A percentile compares a stretch with the other conserved stretches of the same genome.
Evolutionary conservation across 2,888 invertebrate species (phyloP).

Genomic region (Galerucella calmariensis): DNA sequence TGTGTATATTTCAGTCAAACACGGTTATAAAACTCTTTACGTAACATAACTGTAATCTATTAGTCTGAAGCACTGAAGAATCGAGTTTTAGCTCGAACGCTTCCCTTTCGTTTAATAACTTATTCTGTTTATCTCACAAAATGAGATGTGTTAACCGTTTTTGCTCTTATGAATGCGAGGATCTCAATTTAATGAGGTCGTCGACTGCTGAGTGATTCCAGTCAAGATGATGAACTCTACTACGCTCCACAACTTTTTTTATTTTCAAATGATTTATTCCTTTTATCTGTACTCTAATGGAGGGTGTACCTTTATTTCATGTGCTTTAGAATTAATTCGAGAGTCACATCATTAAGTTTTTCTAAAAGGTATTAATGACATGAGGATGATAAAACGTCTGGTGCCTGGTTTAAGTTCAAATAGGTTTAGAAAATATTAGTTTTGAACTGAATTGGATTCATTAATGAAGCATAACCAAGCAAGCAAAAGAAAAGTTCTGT

Average conservation of each 20-base stretch:
- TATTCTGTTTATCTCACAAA: slow-evolving; percentile 45
- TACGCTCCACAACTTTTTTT: slow-evolving; percentile 7
- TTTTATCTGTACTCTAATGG: background rate
- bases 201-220: slow-evolving; percentile 25
- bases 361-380: background rate
- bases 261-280: slow-evolving; percentile 16
- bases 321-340: background rate
- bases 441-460: no score
- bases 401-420: no score
- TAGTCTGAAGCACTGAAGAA: slow-evolving; percentile 5
- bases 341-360: background rate
- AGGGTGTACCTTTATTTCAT: background rate
- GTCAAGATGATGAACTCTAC: slow-evolving; percentile 13
- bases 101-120: slow-evolving; percentile 46
- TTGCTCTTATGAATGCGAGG: slow-evolving; percentile 36
- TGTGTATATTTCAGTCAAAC: background rate
- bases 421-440: no score
- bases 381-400: no score
- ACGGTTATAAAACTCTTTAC: background rate
- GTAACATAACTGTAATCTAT: background rate
- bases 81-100: slow-evolving; percentile 40
- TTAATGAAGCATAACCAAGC: no score
- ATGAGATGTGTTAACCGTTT: slow-evolving; percentile 44
- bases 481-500: no score
- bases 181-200: slow-evolving; percentile 30